Evolutionary conservation across 1,140 invertebrate genomes (phyloP).

Genomic region (Trichomalopsis sarcophagae): DNA sequence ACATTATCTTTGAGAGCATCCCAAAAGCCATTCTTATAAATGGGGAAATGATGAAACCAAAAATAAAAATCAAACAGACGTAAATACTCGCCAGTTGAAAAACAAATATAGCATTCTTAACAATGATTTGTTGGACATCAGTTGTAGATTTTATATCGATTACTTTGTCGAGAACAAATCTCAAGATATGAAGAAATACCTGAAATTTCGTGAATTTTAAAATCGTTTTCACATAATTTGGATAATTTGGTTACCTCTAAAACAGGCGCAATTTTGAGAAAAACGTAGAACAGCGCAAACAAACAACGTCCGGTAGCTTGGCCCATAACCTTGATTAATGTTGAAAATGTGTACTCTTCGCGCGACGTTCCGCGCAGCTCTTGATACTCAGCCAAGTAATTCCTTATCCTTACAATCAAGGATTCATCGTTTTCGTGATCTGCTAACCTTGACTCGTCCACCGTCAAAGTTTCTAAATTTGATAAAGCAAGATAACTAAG

Average conservation of each 20-base stretch:
- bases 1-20: constrained; percentile 63
- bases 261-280: constrained; percentile 65
- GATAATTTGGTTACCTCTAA: constrained; percentile 59
- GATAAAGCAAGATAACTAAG: neutral
- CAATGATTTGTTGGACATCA: constrained; percentile 59
- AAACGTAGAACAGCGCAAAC: constrained; percentile 63
- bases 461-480: constrained; percentile 39
- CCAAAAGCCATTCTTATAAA: constrained; percentile 62
- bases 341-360: constrained; percentile 64
- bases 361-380: constrained; percentile 61
- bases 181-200: constrained; percentile 66
- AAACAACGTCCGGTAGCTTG: constrained; percentile 65
- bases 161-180: constrained; percentile 67
- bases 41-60: constrained; percentile 65
- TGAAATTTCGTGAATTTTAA: constrained; percentile 55
- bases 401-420: constrained; percentile 57
- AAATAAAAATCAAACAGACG: constrained; percentile 65
- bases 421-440: constrained; percentile 34
- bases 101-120: constrained; percentile 63
- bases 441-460: constrained; percentile 17
- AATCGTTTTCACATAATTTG: neutral
- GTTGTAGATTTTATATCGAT: constrained; percentile 62
- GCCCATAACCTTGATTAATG: constrained; percentile 65
- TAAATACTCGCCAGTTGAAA: constrained; percentile 65
- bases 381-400: constrained; percentile 66